phyloP scores from a whole-genome alignment of 2,113 vertebrate genomes.

The Anolis carolinensis region DNA sequence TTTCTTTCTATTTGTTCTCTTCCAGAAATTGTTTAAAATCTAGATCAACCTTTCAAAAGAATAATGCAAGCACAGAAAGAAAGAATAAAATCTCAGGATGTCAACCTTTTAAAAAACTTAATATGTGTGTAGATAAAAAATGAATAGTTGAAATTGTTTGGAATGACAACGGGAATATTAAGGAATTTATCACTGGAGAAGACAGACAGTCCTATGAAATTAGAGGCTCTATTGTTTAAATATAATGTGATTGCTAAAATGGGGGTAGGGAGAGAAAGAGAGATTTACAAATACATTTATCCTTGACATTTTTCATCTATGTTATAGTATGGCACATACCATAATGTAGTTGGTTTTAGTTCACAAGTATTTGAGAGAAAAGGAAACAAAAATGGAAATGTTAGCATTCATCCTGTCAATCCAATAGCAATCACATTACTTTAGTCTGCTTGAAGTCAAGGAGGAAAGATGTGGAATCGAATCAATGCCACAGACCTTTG shows the following conservation, averaged over 20 bases:
- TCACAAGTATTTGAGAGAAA: constrained; percentile 3
- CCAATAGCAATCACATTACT: not conserved
- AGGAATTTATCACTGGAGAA: constrained; percentile 43
- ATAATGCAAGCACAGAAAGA: constrained; percentile 64
- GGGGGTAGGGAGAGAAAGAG: not conserved
- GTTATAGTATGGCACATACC: constrained; percentile 20
- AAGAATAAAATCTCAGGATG: constrained; percentile 59
- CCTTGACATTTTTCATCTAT: constrained; percentile 30
- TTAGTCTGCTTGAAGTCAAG: not conserved
- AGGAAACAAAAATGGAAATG: constrained; percentile 4
- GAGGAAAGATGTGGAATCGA: not conserved
- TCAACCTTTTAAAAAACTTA: constrained; percentile 54
- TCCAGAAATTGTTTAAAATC: constrained; percentile 68
- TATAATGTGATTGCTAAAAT: constrained; percentile 18
- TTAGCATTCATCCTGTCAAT: not conserved
- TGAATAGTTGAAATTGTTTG: constrained; percentile 46
- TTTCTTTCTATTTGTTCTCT: constrained; percentile 71
- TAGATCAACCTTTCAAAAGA: constrained; percentile 68
- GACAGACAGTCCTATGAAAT: not conserved
- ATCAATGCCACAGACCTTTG: not conserved
- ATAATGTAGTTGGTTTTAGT: not conserved
- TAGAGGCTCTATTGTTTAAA: constrained; percentile 5
- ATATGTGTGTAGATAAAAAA: constrained; percentile 57
- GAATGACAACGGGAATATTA: constrained; percentile 39
- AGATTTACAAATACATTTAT: constrained; percentile 17